Evolutionary conservation across 2,797 vertebrate genomes (phyloP).

Genomic region (Ctenopoma kingsleyae): DNA sequence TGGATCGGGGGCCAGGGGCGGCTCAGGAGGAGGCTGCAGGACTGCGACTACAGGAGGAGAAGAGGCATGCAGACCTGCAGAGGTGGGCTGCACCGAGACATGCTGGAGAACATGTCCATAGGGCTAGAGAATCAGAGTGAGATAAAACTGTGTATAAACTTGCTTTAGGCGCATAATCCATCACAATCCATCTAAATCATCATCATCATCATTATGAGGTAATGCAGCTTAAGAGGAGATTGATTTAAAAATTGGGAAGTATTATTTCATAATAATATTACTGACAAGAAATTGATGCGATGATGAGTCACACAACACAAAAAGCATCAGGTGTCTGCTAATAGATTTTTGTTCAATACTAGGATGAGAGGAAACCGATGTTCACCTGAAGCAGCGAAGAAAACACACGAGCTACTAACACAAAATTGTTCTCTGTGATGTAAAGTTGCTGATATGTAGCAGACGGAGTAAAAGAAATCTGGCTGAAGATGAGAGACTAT

Average conservation of each 20-base stretch:
- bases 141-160: background rate
- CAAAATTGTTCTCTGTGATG: background rate
- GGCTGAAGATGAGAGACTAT: background rate
- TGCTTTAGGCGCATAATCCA: too few relatives aligned
- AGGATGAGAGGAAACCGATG: background rate
- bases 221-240: too few relatives aligned
- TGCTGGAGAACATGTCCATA: slow-evolving; percentile 75
- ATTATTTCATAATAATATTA: too few relatives aligned
- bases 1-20: slow-evolving; percentile 56
- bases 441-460: background rate
- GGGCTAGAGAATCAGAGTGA: slow-evolving; percentile 43
- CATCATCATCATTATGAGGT: too few relatives aligned
- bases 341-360: background rate
- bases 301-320: background rate
- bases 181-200: too few relatives aligned
- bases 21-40: slow-evolving; percentile 71
- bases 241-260: too few relatives aligned
- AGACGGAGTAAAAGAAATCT: background rate
- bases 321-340: background rate
- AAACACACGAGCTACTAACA: background rate
- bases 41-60: slow-evolving; percentile 75
- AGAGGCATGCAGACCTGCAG: slow-evolving; percentile 67
- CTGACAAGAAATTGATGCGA: too few relatives aligned
- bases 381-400: background rate
- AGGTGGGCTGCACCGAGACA: slow-evolving; percentile 62